Conservation (phyloP, 2,113 vertebrate species). For the Vidua macroura region DNA sequence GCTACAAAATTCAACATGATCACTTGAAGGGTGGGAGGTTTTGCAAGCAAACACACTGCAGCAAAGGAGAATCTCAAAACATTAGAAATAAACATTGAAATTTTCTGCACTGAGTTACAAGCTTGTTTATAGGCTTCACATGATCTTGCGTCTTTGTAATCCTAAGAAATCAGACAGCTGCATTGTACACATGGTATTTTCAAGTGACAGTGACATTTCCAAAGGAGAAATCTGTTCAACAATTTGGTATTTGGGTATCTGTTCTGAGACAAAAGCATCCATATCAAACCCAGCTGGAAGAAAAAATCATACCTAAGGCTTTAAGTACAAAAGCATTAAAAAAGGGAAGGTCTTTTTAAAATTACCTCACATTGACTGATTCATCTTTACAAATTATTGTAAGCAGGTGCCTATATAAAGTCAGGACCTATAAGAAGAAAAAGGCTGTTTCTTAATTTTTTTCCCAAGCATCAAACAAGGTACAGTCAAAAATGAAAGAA, state of each 20-base stretch:
- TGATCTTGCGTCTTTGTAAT: neutral
- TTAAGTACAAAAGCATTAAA: neutral
- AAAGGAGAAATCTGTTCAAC: conserved; percentile 21
- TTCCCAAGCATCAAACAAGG: neutral
- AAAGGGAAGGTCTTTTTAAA: neutral
- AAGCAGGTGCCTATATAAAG: neutral
- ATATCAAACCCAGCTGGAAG: neutral
- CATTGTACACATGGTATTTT: conserved; percentile 19
- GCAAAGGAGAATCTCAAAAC: conserved; percentile 16
- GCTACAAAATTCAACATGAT: conserved; percentile 26
- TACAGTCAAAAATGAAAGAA: neutral
- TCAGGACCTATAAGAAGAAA: neutral
- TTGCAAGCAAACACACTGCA: conserved; percentile 20
- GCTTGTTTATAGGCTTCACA: conserved; percentile 3
- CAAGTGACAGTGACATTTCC: conserved; percentile 38
- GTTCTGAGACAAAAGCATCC: neutral
- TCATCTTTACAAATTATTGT: neutral
- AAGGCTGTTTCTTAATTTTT: neutral
- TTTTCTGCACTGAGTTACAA: neutral
- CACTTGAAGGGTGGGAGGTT: neutral
- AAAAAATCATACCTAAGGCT: neutral
- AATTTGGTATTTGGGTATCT: conserved; percentile 20
- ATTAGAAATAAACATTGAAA: conserved; percentile 40
- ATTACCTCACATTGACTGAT: neutral
- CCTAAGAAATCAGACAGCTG: conserved; percentile 33